Conservation (phyloP, 2,888 invertebrate species). For the Drosophila phalerata region DNA sequence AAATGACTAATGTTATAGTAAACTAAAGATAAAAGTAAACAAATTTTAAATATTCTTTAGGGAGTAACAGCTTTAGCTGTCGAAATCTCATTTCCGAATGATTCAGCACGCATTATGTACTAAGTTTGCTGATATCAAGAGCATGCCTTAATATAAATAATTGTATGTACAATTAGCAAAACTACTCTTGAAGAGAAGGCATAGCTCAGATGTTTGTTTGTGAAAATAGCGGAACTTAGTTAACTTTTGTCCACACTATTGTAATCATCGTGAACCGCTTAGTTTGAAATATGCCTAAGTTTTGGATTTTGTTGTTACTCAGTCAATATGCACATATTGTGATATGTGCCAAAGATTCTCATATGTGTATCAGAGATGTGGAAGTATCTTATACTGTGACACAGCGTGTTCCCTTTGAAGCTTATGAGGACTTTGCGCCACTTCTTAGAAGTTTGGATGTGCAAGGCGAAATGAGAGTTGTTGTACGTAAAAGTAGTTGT, state of each 20-base stretch:
- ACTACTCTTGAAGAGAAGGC: neutral
- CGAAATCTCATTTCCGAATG: neutral
- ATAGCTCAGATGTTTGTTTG: neutral
- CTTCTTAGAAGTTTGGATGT: conserved; percentile 1
- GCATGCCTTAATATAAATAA: neutral
- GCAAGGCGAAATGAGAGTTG: conserved; percentile 20
- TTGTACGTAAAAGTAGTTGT: conserved; percentile 6
- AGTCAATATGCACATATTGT: neutral
- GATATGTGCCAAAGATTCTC: neutral
- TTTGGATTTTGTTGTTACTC: conserved; percentile 2
- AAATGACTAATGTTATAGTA: neutral
- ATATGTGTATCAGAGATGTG: conserved; percentile 17
- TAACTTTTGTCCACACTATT: neutral
- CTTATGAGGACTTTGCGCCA: neutral
- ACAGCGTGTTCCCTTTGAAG: neutral
- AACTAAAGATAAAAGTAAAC: neutral
- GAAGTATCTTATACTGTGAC: conserved; percentile 14
- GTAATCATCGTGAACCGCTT: neutral
- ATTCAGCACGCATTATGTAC: neutral
- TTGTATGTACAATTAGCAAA: neutral
- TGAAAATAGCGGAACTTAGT: conserved; percentile 12
- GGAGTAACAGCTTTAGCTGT: neutral
- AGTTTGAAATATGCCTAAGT: neutral
- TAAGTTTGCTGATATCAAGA: neutral
- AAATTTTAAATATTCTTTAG: neutral